Conservation (phyloP, 53 echinoderm and acorn worm genomes). For the Patiria pectinifera region DNA sequence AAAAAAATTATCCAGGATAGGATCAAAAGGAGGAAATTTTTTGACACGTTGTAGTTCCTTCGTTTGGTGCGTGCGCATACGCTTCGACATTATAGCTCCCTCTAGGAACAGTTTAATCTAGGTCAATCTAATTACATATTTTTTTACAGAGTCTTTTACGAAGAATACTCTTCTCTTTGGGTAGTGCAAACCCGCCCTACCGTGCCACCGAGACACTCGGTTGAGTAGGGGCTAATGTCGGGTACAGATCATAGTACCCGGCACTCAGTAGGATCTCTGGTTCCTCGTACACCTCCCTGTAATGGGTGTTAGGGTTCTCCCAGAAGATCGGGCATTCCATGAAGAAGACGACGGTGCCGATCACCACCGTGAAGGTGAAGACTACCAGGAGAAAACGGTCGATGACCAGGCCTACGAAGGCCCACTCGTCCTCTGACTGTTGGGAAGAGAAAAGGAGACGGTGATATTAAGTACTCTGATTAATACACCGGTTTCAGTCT, state of each 20-base stretch:
- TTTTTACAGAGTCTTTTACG: too few species aligned
- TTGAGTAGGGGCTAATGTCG: not conserved
- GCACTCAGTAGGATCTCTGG: conserved; percentile 49
- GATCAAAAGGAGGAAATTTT: too few species aligned
- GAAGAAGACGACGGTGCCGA: conserved; percentile 77
- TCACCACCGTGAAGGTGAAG: conserved; percentile 67
- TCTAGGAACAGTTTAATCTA: too few species aligned
- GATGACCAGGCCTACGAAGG: conserved; percentile 86
- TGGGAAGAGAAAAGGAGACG: not conserved
- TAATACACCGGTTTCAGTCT: not conserved
- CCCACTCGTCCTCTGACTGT: conserved; percentile 94
- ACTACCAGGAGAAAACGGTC: conserved; percentile 87
- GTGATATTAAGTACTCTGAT: not conserved
- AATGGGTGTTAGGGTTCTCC: conserved; percentile 69
- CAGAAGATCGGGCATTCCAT: conserved; percentile 82
- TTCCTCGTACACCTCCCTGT: conserved; percentile 69
- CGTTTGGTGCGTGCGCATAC: too few species aligned
- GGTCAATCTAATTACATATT: too few species aligned
- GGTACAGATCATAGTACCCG: conserved; percentile 29
- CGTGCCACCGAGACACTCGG: too few species aligned
- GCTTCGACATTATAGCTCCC: too few species aligned
- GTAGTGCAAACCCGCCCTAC: too few species aligned
- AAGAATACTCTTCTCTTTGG: too few species aligned
- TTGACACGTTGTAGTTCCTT: too few species aligned
- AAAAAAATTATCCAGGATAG: too few species aligned